Conservation (phyloP, 1,140 invertebrate genomes). For the Doryteuthis pealeii region DNA sequence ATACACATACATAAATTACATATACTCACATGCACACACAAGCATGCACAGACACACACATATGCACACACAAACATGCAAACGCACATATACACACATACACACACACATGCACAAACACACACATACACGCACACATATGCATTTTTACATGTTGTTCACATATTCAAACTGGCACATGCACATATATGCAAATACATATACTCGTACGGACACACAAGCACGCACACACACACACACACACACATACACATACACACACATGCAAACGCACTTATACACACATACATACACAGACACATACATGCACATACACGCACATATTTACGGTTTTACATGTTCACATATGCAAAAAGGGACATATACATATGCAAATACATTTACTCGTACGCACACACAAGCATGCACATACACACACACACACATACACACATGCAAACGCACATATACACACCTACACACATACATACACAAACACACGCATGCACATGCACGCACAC, state of each 20-base stretch:
- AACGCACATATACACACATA: too few species aligned
- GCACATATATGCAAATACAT: conserved; percentile 2
- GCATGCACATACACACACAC: not conserved
- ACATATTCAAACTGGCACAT: not conserved
- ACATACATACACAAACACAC: too few species aligned
- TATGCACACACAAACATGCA: conserved; percentile 11
- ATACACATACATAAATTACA: not conserved
- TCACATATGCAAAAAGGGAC: not conserved
- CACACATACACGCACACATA: not conserved
- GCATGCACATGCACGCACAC: conserved; percentile 1
- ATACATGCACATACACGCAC: not conserved
- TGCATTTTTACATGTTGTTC: too few species aligned
- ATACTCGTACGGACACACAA: conserved; percentile 17
- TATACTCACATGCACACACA: not conserved
- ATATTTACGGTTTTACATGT: not conserved
- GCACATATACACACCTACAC: not conserved
- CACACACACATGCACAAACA: too few species aligned
- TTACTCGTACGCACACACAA: too few species aligned
- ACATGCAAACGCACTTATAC: not conserved
- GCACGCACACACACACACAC: conserved; percentile 15
- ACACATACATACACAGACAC: not conserved
- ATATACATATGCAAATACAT: not conserved
- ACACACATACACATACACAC: conserved; percentile 13
- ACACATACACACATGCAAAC: not conserved
- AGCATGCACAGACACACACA: not conserved